These are phyloP conservation scores for Porphyrio hochstetteri DNA, from an alignment of 2,113 vertebrate genomes.

Conservation along the genomic window DNA sequence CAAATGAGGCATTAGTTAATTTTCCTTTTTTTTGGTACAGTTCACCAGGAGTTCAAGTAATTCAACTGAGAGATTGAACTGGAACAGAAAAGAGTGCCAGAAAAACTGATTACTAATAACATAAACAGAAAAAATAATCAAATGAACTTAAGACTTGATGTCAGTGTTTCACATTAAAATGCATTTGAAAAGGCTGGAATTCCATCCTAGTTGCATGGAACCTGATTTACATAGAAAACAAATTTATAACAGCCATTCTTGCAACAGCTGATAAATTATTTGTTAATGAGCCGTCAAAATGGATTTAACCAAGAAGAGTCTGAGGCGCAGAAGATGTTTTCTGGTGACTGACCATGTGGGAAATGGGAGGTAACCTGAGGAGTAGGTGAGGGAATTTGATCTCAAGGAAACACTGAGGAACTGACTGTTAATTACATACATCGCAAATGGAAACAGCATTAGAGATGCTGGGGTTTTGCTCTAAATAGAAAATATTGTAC, in stretches of 20 bases:
- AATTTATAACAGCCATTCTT: background rate
- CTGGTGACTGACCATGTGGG: background rate
- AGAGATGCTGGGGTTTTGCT: background rate
- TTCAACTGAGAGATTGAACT: constrained; percentile 64
- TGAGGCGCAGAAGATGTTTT: background rate
- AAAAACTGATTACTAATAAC: constrained; percentile 60
- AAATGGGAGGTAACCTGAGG: background rate
- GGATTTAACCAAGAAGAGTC: constrained; percentile 13
- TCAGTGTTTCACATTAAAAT: constrained; percentile 51
- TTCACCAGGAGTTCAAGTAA: constrained; percentile 71
- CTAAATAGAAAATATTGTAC: background rate
- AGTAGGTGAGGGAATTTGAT: background rate
- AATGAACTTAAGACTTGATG: constrained; percentile 48
- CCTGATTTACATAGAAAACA: constrained; percentile 16
- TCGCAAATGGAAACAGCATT: background rate
- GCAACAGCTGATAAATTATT: constrained; percentile 26
- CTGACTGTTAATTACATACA: background rate
- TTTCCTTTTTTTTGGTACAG: constrained; percentile 61
- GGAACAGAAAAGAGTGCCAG: constrained; percentile 54
- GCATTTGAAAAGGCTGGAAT: constrained; percentile 32
- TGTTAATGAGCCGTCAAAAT: constrained; percentile 13
- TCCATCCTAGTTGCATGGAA: background rate
- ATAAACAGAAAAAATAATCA: constrained; percentile 65
- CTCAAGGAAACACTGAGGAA: background rate
- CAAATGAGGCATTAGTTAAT: constrained; percentile 71